These are phyloP conservation scores for Drosophila quadrilineata DNA, from an alignment of 1,140 invertebrate species.

Conservation along the genomic window DNA sequence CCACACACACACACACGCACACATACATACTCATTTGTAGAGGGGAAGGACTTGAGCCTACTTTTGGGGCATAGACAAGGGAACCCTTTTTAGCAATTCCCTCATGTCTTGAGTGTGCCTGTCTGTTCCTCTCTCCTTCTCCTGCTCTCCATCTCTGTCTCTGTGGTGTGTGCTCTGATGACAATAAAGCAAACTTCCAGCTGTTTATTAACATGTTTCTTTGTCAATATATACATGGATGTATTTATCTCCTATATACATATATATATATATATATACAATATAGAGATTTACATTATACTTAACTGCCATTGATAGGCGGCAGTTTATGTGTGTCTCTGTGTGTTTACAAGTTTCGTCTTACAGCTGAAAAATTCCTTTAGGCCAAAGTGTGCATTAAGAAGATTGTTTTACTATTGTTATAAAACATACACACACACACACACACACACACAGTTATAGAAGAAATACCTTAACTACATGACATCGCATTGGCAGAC, in stretches of 20 bases:
- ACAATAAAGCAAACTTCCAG: slow-evolving; percentile 78
- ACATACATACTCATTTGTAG: not conserved
- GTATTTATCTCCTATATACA: slow-evolving; percentile 41
- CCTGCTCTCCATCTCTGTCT: too few species aligned
- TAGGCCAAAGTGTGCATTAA: slow-evolving; percentile 79
- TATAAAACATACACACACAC: slow-evolving; percentile 55
- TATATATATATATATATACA: slow-evolving; percentile 12
- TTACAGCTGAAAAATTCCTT: slow-evolving; percentile 78
- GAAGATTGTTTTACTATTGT: slow-evolving; percentile 80
- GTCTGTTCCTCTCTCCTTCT: too few species aligned
- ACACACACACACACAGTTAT: slow-evolving; percentile 29
- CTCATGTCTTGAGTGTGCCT: slow-evolving; percentile 50
- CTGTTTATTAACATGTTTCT: slow-evolving; percentile 80
- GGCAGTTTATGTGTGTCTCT: not conserved
- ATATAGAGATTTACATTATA: slow-evolving; percentile 28
- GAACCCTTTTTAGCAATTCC: slow-evolving; percentile 65
- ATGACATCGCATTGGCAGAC: slow-evolving; percentile 51
- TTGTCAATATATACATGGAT: slow-evolving; percentile 62
- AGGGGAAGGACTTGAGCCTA: too few species aligned
- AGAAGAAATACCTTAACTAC: slow-evolving; percentile 63
- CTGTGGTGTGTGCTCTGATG: slow-evolving; percentile 48
- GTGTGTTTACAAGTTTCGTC: slow-evolving; percentile 57
- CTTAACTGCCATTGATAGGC: slow-evolving; percentile 51
- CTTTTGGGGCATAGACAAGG: slow-evolving; percentile 35
- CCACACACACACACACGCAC: not conserved